These are phyloP conservation scores for Leptinotarsa peninsularis DNA, from an alignment of 2,888 invertebrate genomes.

Conservation along the genomic window DNA sequence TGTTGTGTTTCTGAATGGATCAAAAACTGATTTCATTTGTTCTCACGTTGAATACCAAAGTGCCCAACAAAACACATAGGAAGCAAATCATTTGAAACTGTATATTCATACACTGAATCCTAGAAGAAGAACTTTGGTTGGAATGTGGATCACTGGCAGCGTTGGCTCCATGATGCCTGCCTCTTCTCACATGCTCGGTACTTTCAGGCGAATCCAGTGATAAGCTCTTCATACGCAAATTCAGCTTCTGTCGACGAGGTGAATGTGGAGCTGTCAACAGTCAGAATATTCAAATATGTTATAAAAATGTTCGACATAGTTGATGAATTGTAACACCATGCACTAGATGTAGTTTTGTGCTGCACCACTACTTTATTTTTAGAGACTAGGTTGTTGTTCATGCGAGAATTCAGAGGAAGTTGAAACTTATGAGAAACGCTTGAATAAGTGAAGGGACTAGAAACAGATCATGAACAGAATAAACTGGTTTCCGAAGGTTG, in stretches of 20 bases:
- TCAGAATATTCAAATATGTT: background rate
- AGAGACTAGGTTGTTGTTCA: conserved; percentile 31
- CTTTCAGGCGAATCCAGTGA: conserved; percentile 97
- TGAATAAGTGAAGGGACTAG: background rate
- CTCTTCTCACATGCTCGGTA: conserved; percentile 82
- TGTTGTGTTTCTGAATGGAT: too few species aligned
- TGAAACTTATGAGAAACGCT: background rate
- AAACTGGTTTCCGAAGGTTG: too few species aligned
- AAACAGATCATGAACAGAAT: too few species aligned
- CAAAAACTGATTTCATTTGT: too few species aligned
- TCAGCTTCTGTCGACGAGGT: conserved; percentile 94
- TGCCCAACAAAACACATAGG: background rate
- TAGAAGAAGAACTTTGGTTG: conserved; percentile 71
- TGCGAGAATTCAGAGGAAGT: conserved; percentile 21
- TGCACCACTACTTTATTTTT: conserved; percentile 32
- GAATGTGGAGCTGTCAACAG: conserved; percentile 85
- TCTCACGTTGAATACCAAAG: background rate
- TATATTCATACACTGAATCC: conserved; percentile 71
- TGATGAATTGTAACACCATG: conserved; percentile 28
- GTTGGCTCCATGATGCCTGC: conserved; percentile 63
- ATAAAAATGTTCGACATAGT: background rate
- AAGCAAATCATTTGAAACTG: background rate
- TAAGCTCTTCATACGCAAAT: conserved; percentile 97
- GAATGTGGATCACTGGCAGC: conserved; percentile 66
- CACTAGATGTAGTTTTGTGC: conserved; percentile 31